These are phyloP conservation scores for Eupeodes luniger DNA, from an alignment of 2,888 invertebrate species.

Conservation along the genomic window DNA sequence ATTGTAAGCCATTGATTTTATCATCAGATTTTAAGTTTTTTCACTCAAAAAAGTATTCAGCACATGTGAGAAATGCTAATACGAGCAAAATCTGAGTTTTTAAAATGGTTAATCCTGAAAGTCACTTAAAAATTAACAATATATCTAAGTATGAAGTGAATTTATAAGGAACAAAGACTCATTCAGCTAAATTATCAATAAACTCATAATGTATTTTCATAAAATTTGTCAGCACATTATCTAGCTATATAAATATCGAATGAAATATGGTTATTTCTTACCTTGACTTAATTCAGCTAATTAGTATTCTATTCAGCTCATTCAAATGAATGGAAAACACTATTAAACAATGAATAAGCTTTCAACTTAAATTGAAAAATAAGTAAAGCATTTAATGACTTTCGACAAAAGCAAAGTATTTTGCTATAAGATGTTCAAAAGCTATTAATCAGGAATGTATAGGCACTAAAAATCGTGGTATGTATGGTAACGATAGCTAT, in stretches of 20 bases:
- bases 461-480: not conserved
- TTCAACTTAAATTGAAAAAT: not conserved
- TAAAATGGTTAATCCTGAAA: too few species aligned
- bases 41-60: too few species aligned
- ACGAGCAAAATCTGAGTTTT: too few species aligned
- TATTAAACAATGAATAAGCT: not conserved
- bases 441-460: slow-evolving; percentile 41
- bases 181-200: too few species aligned
- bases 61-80: too few species aligned
- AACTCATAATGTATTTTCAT: too few species aligned
- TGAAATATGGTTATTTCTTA: not conserved
- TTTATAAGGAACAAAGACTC: too few species aligned
- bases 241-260: not conserved
- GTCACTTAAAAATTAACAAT: too few species aligned
- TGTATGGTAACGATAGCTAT: not conserved
- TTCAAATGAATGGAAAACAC: not conserved
- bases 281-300: slow-evolving; percentile 28
- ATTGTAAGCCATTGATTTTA: too few species aligned
- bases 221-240: slow-evolving; percentile 15
- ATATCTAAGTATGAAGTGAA: too few species aligned
- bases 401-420: slow-evolving; percentile 4
- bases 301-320: slow-evolving; percentile 14
- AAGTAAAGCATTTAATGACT: not conserved
- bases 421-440: not conserved
- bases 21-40: too few species aligned